Percentiles rank a stretch among this genome's conserved stretches.
These are phyloP conservation scores for Schizopygopsis pylzovi DNA, from an alignment of 2,797 vertebrate genomes.

Conservation along the genomic window DNA sequence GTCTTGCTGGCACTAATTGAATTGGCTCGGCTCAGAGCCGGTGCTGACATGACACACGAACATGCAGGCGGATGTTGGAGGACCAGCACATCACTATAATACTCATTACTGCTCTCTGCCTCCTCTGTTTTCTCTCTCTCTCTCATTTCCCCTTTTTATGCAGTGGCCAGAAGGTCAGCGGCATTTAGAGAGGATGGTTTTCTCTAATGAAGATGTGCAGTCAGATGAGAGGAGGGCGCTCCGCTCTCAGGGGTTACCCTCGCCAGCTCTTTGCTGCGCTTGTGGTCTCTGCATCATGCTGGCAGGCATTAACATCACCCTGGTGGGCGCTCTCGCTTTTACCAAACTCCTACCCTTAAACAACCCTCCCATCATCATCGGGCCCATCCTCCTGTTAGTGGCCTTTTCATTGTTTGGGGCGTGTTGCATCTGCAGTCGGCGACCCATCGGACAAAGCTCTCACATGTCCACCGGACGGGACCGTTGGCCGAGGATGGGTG, in stretches of 20 bases:
- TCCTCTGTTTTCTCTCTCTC: slow-evolving; percentile 9
- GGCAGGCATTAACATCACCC: slow-evolving; percentile 95
- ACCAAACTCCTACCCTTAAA: slow-evolving; percentile 82
- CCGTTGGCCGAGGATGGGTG: slow-evolving; percentile 78
- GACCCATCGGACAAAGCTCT: slow-evolving; percentile 69
- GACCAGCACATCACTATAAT: slow-evolving; percentile 15
- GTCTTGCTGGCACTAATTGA: slow-evolving; percentile 52
- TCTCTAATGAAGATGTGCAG: slow-evolving; percentile 73
- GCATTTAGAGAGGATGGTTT: slow-evolving; percentile 65
- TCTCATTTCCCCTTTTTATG: neutral
- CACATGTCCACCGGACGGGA: slow-evolving; percentile 74
- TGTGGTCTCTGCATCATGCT: slow-evolving; percentile 97
- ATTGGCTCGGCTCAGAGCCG: slow-evolving; percentile 25
- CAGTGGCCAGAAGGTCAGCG: slow-evolving; percentile 2
- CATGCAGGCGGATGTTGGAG: slow-evolving; percentile 34
- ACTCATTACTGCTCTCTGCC: slow-evolving; percentile 21
- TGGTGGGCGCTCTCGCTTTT: slow-evolving; percentile 92
- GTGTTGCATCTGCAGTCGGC: slow-evolving; percentile 89
- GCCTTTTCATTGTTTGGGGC: slow-evolving; percentile 89
- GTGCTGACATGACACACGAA: slow-evolving; percentile 38
- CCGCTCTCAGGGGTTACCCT: slow-evolving; percentile 84
- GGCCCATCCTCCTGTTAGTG: slow-evolving; percentile 85
- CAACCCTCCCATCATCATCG: slow-evolving; percentile 90
- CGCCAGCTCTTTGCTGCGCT: slow-evolving; percentile 92
- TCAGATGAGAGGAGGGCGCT: slow-evolving; percentile 66